Conservation (phyloP, 2,113 vertebrate genomes). For the Erythrolamprus reginae region DNA sequence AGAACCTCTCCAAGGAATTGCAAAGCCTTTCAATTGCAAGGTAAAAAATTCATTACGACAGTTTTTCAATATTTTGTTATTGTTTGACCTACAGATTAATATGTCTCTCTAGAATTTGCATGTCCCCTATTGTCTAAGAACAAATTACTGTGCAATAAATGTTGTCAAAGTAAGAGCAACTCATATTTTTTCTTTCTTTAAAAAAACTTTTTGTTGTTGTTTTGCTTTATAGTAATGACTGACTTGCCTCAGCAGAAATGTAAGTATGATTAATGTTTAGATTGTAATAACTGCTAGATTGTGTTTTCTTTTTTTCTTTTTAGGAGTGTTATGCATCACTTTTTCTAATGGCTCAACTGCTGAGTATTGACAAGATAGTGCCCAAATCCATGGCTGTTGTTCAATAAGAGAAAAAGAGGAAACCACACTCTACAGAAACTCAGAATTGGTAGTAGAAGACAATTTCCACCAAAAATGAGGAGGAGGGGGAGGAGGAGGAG, state of each 20-base stretch:
- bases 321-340: neutral
- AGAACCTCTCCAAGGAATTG: conserved; percentile 54
- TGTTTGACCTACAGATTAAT: conserved; percentile 72
- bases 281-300: conserved; percentile 5
- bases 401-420: neutral
- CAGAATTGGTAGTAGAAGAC: neutral
- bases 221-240: conserved; percentile 42
- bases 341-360: neutral
- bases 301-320: neutral
- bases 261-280: conserved; percentile 19
- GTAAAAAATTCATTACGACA: conserved; percentile 68
- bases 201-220: neutral
- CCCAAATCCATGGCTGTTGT: neutral
- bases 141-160: conserved; percentile 65
- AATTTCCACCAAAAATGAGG: neutral
- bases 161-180: conserved; percentile 52
- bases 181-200: neutral
- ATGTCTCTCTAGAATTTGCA: conserved; percentile 66
- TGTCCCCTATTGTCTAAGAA: conserved; percentile 57
- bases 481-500: neutral
- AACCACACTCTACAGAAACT: neutral
- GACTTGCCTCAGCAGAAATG: conserved; percentile 48
- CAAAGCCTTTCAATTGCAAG: conserved; percentile 43
- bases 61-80: conserved; percentile 69
- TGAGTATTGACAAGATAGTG: neutral